Base-by-base conservation (phyloP, 2,113 vertebrate species). In the Phylloscopus whistleri region DNA sequence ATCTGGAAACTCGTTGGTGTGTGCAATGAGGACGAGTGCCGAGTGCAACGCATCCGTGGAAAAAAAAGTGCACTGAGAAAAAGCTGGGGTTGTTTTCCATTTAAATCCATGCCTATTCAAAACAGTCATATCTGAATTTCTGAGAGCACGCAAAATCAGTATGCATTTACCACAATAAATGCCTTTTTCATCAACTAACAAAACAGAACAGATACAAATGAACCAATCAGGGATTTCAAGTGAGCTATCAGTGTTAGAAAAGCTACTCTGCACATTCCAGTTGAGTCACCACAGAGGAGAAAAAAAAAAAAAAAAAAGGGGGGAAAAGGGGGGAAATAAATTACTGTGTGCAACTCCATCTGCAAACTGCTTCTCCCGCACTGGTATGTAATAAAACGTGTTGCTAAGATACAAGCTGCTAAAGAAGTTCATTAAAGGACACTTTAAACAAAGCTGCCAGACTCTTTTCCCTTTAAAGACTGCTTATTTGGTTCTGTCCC, bases 371-470 rank as follows among this genome's bases (percentile, higher is more conserved):
- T 94, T 95, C 95, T 97, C 96, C 95, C 68, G 68, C 97, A 94
- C 91, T 92, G 82, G 94, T 94, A 97, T 97, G 97, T 95, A 97
- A 98, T 98, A 98, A 98, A 98, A 98, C 84, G 97, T 94, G 98
- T 99, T 98, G 98, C 98, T 98, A 98, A 96, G 98, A 98, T 97
- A 99, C 98, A 95, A 92, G 96, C 96, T 96, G 92, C 97, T 96
- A 97, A 96, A 98, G 98, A 98, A 98, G 98, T 98, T 98, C 98
- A 99, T 99, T 98, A 98, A 98, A 98, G 95, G 97, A 98, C 97
- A 97, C 97, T 98, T 97, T 97, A 96, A 95, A 96, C 97, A 96
- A 93, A 97, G 97, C 97, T 93, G 97, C 97, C 97, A 96, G 98
- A 92, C 94, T 95, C 97, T 87, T 91, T 96, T 96, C 96, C 97